These are phyloP conservation scores for Rhyacichthys aspro DNA, from an alignment of 2,797 vertebrate genomes.

Conservation along the genomic window DNA sequence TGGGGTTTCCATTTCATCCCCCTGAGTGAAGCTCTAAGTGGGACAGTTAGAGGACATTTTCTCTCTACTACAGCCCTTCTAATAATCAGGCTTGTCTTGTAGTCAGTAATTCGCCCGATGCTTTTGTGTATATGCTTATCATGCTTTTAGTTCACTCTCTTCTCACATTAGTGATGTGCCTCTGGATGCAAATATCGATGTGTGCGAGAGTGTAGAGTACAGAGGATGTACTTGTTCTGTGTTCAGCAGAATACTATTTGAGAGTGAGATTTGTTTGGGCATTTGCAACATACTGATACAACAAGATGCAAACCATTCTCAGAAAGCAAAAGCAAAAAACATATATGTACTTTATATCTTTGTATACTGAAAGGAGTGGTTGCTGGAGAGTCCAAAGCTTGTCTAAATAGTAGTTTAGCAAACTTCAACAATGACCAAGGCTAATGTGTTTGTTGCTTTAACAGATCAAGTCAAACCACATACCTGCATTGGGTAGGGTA, in stretches of 20 bases:
- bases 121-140: slow-evolving; percentile 10
- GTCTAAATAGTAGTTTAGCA: no score
- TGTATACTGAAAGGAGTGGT: no score
- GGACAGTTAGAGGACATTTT: slow-evolving; percentile 74
- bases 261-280: background rate
- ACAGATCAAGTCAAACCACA: background rate
- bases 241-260: background rate
- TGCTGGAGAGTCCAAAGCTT: no score
- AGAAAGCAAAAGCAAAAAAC: no score
- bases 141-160: slow-evolving; percentile 13
- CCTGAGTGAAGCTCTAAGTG: slow-evolving; percentile 70
- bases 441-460: background rate
- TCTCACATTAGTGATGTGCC: background rate
- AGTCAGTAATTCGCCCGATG: background rate
- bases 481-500: background rate
- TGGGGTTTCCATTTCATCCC: slow-evolving; percentile 68
- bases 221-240: background rate
- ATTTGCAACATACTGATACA: background rate
- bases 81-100: slow-evolving; percentile 6
- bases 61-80: slow-evolving; percentile 15
- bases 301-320: background rate
- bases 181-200: slow-evolving; percentile 27
- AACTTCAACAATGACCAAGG: no score
- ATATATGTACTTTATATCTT: no score
- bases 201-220: background rate